Conservation (phyloP, 53 echinoderm and acorn worm genomes). For the Henricia sp. region DNA sequence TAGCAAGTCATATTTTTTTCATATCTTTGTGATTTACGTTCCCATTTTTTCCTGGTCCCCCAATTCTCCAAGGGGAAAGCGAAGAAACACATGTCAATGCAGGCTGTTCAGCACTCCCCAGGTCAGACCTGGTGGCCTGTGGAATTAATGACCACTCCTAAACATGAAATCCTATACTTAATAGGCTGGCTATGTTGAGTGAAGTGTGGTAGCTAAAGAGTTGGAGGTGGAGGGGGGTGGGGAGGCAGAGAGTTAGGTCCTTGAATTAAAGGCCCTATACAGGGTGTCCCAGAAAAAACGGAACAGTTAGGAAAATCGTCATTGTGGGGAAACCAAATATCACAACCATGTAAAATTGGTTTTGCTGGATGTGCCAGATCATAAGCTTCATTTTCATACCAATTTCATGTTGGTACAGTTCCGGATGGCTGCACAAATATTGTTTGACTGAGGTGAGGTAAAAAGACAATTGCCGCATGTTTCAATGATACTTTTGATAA, state of each 20-base stretch:
- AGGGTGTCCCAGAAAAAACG: too few relatives aligned
- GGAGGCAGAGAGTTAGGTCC: slow-evolving; percentile 39
- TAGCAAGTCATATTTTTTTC: slow-evolving; percentile 50
- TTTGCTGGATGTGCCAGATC: too few relatives aligned
- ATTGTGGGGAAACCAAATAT: too few relatives aligned
- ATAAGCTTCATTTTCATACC: too few relatives aligned
- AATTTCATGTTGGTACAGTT: too few relatives aligned
- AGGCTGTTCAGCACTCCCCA: slow-evolving; percentile 29
- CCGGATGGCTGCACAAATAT: too few relatives aligned
- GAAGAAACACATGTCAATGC: slow-evolving; percentile 35
- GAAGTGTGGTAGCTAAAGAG: slow-evolving; percentile 34
- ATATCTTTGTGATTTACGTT: slow-evolving; percentile 42
- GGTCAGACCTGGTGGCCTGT: slow-evolving; percentile 41
- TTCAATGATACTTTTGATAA: too few relatives aligned
- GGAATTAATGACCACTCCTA: slow-evolving; percentile 60
- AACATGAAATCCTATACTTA: slow-evolving; percentile 60
- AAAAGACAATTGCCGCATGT: too few relatives aligned
- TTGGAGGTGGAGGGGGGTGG: slow-evolving; percentile 14
- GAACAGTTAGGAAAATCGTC: too few relatives aligned
- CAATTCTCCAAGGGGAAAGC: background rate
- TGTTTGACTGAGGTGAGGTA: too few relatives aligned
- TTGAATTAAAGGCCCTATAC: too few relatives aligned
- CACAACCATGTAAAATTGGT: too few relatives aligned
- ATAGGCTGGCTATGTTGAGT: slow-evolving; percentile 50
- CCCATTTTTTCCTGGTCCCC: background rate